Evolutionary conservation across 1,140 invertebrate species (phyloP).

Genomic region (Bombus difficillimus): DNA sequence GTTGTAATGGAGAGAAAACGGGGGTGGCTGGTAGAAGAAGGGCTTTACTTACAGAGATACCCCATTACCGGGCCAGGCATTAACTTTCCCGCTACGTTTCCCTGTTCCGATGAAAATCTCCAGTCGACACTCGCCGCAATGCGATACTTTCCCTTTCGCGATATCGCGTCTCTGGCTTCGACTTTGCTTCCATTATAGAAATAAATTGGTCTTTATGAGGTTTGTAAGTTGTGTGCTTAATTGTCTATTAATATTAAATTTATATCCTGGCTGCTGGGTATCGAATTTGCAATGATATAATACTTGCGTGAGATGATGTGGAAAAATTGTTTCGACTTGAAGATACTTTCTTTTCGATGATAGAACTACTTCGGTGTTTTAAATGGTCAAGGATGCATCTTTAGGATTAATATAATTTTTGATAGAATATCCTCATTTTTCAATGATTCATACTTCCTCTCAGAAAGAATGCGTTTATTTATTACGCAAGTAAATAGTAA

Average conservation of each 20-base stretch:
- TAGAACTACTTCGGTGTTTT: too few species aligned
- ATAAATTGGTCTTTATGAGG: not conserved
- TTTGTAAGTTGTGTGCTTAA: not conserved
- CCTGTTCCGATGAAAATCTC: slow-evolving; percentile 53
- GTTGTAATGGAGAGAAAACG: slow-evolving; percentile 75
- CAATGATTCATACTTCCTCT: too few species aligned
- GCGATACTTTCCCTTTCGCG: slow-evolving; percentile 30
- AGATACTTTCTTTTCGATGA: too few species aligned
- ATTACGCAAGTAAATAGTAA: too few species aligned
- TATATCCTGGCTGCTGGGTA: too few species aligned
- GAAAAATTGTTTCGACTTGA: too few species aligned
- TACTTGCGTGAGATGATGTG: not conserved
- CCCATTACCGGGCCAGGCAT: slow-evolving; percentile 57
- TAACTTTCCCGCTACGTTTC: slow-evolving; percentile 62
- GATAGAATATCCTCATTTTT: too few species aligned
- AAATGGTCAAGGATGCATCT: too few species aligned
- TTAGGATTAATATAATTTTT: too few species aligned
- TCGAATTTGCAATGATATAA: too few species aligned
- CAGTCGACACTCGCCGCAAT: slow-evolving; percentile 48
- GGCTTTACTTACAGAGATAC: slow-evolving; percentile 65
- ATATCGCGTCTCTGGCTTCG: not conserved
- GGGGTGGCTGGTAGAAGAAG: slow-evolving; percentile 21
- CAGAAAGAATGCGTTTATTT: too few species aligned
- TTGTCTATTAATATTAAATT: not conserved
- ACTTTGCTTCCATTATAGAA: not conserved